Evolutionary conservation across 2,113 vertebrate genomes (phyloP).

Genomic region (Oenanthe oenanthe): DNA sequence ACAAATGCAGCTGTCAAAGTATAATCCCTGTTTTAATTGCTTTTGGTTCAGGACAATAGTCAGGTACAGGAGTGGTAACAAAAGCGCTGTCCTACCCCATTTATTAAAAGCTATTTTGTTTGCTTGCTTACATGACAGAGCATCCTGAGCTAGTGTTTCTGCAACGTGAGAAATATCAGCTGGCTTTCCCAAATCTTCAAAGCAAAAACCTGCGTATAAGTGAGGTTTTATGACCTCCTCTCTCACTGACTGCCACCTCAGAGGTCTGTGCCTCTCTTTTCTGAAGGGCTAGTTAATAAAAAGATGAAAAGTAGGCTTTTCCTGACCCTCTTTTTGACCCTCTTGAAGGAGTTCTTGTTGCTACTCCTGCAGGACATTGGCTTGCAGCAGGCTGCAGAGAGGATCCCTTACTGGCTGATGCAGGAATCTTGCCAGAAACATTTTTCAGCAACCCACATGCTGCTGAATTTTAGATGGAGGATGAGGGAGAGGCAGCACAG

Average conservation of each 20-base stretch:
- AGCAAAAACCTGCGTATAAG: neutral
- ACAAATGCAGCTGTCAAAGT: neutral
- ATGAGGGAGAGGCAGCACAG: neutral
- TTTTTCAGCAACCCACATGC: neutral
- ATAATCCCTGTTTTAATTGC: conserved; percentile 49
- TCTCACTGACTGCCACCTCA: neutral
- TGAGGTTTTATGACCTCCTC: neutral
- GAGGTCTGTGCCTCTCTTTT: neutral
- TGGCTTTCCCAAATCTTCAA: neutral
- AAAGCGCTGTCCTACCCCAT: neutral
- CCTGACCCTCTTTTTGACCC: neutral
- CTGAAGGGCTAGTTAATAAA: neutral
- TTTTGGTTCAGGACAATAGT: conserved; percentile 36
- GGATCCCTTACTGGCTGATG: neutral
- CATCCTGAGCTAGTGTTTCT: neutral
- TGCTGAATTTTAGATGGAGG: neutral
- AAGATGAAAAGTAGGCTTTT: conserved; percentile 9
- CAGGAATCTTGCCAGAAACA: conserved; percentile 2
- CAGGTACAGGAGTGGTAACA: neutral
- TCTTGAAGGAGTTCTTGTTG: neutral
- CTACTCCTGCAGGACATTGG: neutral
- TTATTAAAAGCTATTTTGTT: conserved; percentile 41
- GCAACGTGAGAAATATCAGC: neutral
- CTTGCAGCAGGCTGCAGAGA: neutral
- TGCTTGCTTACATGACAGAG: conserved; percentile 25